These are phyloP conservation scores for Athrips mouffetella DNA, from an alignment of 2,888 invertebrate genomes.

Conservation along the genomic window DNA sequence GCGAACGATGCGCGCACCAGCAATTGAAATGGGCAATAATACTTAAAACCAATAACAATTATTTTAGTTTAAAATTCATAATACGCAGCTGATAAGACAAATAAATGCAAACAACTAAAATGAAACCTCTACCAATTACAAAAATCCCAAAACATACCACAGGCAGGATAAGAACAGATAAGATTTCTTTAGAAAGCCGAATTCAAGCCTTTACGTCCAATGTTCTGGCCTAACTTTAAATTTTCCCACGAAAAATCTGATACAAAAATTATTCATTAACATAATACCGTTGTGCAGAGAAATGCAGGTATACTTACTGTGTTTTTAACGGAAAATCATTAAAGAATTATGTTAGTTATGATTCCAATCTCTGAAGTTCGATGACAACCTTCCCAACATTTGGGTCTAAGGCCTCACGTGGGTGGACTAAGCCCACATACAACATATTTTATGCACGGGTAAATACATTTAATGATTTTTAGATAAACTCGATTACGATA, in stretches of 20 bases:
- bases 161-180: too few relatives aligned
- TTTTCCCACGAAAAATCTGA: conserved; percentile 2
- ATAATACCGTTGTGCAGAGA: too few relatives aligned
- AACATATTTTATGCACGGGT: conserved; percentile 24
- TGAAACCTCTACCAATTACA: too few relatives aligned
- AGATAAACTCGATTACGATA: conserved; percentile 18
- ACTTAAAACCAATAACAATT: conserved; percentile 17
- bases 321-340: too few relatives aligned
- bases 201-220: background rate
- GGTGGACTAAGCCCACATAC: conserved; percentile 30
- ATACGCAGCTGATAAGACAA: conserved; percentile 17
- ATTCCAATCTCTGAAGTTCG: too few relatives aligned
- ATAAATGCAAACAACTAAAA: conserved; percentile 7
- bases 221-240: background rate
- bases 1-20: conserved; percentile 28
- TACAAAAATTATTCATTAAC: too few relatives aligned
- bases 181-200: background rate
- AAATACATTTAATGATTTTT: conserved; percentile 18
- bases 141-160: too few relatives aligned
- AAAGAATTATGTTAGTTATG: too few relatives aligned
- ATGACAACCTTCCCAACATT: conserved; percentile 28
- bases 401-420: conserved; percentile 23
- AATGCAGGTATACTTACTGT: too few relatives aligned
- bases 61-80: conserved; percentile 17
- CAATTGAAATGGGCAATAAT: conserved; percentile 30